phyloP scores from a whole-genome alignment of 1,140 invertebrate species.

The Lanistes nyassanus region DNA sequence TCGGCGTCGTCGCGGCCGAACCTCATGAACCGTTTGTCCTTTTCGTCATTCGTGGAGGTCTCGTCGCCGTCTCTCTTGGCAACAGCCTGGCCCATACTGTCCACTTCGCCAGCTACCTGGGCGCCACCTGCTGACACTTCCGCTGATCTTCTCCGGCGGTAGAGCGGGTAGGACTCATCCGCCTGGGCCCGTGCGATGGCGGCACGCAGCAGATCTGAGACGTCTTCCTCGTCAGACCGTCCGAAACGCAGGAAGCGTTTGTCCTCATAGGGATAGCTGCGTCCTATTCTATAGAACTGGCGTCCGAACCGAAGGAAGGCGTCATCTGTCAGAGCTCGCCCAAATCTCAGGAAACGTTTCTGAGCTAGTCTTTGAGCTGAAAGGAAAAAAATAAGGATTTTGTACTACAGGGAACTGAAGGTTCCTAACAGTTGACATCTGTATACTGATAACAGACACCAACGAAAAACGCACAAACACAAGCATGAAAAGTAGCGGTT shows the following conservation, averaged over 20 bases:
- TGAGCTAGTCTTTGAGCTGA: conserved; percentile 4
- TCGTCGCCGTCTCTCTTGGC: conserved; percentile 27
- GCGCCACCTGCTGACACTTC: neutral
- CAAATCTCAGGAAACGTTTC: conserved; percentile 40
- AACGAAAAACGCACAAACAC: no score
- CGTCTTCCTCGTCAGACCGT: conserved; percentile 27
- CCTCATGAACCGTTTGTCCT: conserved; percentile 54
- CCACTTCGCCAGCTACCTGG: no score
- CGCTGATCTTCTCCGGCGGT: neutral
- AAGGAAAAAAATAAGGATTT: neutral
- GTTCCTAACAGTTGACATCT: neutral
- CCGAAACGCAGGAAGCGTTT: conserved; percentile 60
- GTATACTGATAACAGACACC: neutral
- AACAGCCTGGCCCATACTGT: neutral
- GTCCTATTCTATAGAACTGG: conserved; percentile 30
- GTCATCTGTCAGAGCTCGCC: conserved; percentile 33
- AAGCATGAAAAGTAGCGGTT: neutral
- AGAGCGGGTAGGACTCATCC: neutral
- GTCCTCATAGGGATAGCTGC: conserved; percentile 29
- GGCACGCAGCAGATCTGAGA: conserved; percentile 22
- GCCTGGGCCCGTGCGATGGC: conserved; percentile 17
- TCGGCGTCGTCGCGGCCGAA: conserved; percentile 48
- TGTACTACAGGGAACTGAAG: neutral
- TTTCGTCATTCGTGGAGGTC: conserved; percentile 8
- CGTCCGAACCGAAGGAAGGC: conserved; percentile 36